Conservation (phyloP, 2,797 vertebrate species). For the Pempheris klunzingeri region DNA sequence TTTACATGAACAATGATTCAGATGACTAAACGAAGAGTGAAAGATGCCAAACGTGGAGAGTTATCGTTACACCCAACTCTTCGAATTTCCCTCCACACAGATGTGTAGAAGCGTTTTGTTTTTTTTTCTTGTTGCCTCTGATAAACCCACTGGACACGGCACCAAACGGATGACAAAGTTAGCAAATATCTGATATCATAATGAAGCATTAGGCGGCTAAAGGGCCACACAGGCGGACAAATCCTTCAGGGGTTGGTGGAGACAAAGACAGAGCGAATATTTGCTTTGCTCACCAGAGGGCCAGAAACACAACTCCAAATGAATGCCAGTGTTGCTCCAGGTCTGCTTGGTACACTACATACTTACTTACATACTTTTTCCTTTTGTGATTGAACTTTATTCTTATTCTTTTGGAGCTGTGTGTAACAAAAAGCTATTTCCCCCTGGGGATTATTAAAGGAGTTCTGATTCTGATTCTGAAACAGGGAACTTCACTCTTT, state of each 20-base stretch:
- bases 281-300: background rate
- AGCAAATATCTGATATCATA: background rate
- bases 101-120: too few relatives aligned
- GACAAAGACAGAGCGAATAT: background rate
- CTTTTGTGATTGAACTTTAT: too few relatives aligned
- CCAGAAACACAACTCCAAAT: background rate
- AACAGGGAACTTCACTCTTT: constrained; percentile 6
- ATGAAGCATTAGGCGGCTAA: background rate
- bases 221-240: background rate
- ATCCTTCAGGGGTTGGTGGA: background rate
- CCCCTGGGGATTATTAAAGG: too few relatives aligned
- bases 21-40: background rate
- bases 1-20: background rate
- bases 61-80: background rate
- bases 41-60: background rate
- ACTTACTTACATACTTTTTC: too few relatives aligned
- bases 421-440: too few relatives aligned
- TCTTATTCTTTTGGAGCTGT: too few relatives aligned
- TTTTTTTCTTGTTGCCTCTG: background rate
- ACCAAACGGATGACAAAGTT: background rate
- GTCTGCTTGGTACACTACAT: too few relatives aligned
- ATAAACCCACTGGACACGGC: background rate
- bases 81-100: background rate
- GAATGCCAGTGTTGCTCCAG: background rate
- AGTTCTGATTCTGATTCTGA: background rate